Conservation (phyloP, 2,888 invertebrate species). For the Dermolepida albohirtum region DNA sequence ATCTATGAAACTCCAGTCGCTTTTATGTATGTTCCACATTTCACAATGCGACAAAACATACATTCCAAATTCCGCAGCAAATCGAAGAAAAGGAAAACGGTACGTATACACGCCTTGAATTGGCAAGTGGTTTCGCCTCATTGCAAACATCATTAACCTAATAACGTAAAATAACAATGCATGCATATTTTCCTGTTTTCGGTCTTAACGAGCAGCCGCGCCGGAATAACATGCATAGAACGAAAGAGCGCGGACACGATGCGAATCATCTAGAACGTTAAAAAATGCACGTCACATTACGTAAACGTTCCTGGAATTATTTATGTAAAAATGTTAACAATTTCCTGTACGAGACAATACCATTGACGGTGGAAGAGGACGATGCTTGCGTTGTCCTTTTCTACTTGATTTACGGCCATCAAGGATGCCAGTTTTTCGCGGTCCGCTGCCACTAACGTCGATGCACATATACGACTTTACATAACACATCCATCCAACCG, state of each 20-base stretch:
- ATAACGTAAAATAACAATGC: slow-evolving; percentile 28
- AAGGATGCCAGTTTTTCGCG: slow-evolving; percentile 24
- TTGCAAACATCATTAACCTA: slow-evolving; percentile 33
- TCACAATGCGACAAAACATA: background rate
- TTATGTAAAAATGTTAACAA: slow-evolving; percentile 36
- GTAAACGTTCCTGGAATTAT: slow-evolving; percentile 28
- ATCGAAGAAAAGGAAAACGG: slow-evolving; percentile 6
- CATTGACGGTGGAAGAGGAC: slow-evolving; percentile 10
- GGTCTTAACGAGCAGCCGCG: slow-evolving; percentile 8
- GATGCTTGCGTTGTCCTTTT: background rate
- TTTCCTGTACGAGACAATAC: slow-evolving; percentile 27
- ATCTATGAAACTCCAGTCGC: too few relatives aligned
- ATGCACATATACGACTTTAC: slow-evolving; percentile 10
- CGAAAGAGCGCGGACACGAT: background rate
- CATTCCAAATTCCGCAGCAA: slow-evolving; percentile 8
- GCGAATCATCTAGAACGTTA: slow-evolving; percentile 16
- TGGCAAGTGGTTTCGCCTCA: background rate
- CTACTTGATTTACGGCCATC: slow-evolving; percentile 25
- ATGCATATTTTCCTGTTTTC: slow-evolving; percentile 13
- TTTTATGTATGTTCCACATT: background rate
- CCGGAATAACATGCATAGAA: slow-evolving; percentile 5
- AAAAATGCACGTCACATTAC: slow-evolving; percentile 27
- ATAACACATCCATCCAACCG: slow-evolving; percentile 7
- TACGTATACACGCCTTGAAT: slow-evolving; percentile 1
- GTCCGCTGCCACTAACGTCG: slow-evolving; percentile 3